Evolutionary conservation across 2,797 vertebrate species (phyloP).

Genomic region (Agapornis canus): DNA sequence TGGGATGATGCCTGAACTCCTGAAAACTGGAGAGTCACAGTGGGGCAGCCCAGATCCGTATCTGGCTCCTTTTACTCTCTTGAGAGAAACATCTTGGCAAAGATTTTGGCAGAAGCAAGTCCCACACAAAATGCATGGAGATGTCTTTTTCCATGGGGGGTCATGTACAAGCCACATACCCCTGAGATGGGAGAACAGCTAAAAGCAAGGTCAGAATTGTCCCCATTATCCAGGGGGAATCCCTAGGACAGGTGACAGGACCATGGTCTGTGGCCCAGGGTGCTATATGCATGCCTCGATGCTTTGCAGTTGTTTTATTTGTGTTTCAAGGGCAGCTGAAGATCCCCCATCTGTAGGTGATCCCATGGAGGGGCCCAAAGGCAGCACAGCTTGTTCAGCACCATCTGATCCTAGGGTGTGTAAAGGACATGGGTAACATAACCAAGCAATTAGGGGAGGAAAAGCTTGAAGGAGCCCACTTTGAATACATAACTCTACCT

Average conservation of each 20-base stretch:
- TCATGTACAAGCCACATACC: background rate
- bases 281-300: background rate
- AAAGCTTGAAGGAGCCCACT: background rate
- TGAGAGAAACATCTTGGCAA: background rate
- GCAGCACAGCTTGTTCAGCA: background rate
- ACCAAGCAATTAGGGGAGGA: background rate
- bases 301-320: background rate
- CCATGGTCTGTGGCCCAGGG: background rate
- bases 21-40: background rate
- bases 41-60: accelerated
- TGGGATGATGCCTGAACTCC: background rate
- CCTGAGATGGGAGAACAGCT: background rate
- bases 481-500: background rate
- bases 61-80: background rate
- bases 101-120: background rate
- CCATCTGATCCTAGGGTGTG: background rate
- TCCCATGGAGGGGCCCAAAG: background rate
- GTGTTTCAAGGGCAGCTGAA: background rate
- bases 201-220: background rate
- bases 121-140: background rate
- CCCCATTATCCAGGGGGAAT: background rate
- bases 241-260: background rate
- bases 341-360: background rate
- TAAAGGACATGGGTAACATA: background rate
- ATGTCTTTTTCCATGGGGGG: background rate